Percentiles rank a stretch among this genome's conserved stretches.
phyloP scores from a whole-genome alignment of 37 sponge, comb jelly and placozoan genomes.

The Geodia barretti region DNA sequence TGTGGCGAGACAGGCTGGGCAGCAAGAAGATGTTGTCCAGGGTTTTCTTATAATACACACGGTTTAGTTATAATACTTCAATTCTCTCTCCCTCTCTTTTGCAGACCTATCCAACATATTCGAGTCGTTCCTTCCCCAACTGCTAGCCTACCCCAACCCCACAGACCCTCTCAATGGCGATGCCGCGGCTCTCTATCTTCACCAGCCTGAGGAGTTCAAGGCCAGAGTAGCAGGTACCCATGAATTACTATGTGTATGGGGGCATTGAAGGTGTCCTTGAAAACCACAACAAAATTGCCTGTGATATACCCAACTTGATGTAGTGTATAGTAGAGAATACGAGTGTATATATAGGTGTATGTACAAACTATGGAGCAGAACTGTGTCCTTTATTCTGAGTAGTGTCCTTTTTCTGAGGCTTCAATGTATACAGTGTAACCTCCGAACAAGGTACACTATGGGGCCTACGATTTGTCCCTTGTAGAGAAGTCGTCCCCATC shows the following conservation, averaged over 20 bases:
- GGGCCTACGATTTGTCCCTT: too few relatives aligned
- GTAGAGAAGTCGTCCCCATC: too few relatives aligned
- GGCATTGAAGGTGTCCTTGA: too few relatives aligned
- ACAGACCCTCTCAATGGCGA: constrained; percentile 97
- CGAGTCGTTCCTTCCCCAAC: constrained; percentile 97
- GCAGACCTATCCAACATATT: constrained; percentile 95
- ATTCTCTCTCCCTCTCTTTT: background rate
- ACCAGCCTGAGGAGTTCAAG: constrained; percentile 97
- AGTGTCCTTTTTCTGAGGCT: too few relatives aligned
- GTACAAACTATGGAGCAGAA: too few relatives aligned
- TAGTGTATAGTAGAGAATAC: background rate
- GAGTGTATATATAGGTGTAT: background rate
- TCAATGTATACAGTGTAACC: too few relatives aligned
- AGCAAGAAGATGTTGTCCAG: too few relatives aligned
- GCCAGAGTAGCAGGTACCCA: constrained; percentile 88
- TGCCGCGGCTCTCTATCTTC: constrained; percentile 93
- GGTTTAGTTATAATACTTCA: constrained; percentile 12
- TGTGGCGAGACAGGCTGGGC: too few relatives aligned
- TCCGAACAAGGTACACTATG: too few relatives aligned
- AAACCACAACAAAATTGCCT: too few relatives aligned
- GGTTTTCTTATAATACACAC: background rate
- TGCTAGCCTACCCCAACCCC: constrained; percentile 97
- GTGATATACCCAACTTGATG: background rate
- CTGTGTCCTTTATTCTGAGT: too few relatives aligned
- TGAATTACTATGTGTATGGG: too few relatives aligned